Conservation (phyloP, 2,797 vertebrate genomes). For the Microctenopoma stevenorrisi region DNA sequence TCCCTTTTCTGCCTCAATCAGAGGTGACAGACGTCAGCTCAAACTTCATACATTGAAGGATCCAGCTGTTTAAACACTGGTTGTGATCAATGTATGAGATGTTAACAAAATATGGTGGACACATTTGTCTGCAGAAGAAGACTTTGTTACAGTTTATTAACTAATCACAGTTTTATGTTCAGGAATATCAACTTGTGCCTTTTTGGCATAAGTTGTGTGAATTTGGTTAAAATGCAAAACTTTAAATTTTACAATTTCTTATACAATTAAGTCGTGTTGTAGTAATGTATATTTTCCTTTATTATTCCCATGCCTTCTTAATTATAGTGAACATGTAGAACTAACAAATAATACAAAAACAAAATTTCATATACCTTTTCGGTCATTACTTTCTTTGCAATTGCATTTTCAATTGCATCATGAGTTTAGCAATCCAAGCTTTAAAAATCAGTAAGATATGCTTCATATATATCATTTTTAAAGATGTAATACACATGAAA, state of each 20-base stretch:
- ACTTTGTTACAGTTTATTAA: constrained; percentile 8
- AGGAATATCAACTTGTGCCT: constrained; percentile 10
- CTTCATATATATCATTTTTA: no score
- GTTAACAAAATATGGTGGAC: constrained; percentile 20
- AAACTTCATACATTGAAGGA: constrained; percentile 48
- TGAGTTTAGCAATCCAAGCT: no score
- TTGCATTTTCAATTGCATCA: no score
- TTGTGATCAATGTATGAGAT: constrained; percentile 40
- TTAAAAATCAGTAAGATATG: no score
- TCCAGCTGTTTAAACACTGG: constrained; percentile 53
- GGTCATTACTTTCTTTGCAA: not conserved
- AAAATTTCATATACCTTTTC: not conserved
- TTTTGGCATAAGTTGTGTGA: not conserved
- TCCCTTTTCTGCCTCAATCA: constrained; percentile 73
- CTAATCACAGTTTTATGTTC: constrained; percentile 21
- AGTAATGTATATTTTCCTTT: not conserved
- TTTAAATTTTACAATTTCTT: not conserved
- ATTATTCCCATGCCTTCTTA: not conserved
- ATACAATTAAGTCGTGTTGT: not conserved
- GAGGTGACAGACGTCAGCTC: constrained; percentile 67
- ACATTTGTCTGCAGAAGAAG: constrained; percentile 20
- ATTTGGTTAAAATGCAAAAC: not conserved
- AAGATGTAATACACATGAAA: not conserved
- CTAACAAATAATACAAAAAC: not conserved
- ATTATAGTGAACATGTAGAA: not conserved